phyloP scores from a whole-genome alignment of 1,140 invertebrate species.

The Tribolium madens region DNA sequence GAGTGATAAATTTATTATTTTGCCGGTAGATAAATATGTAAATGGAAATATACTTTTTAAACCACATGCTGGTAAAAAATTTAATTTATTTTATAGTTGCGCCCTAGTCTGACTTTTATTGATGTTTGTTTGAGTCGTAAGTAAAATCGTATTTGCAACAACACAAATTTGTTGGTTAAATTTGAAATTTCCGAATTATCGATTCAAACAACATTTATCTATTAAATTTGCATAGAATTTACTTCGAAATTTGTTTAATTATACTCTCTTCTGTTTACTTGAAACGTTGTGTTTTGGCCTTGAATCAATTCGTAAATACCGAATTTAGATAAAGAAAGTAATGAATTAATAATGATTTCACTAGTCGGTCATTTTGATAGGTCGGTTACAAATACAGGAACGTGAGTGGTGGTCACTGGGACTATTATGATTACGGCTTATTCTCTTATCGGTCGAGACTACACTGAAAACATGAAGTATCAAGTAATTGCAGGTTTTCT shows the following conservation, averaged over 20 bases:
- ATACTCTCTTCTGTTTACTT: constrained; percentile 32
- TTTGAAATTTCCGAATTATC: constrained; percentile 25
- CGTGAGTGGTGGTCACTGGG: background rate
- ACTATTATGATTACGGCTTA: constrained; percentile 15
- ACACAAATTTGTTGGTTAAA: constrained; percentile 11
- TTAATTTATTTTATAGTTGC: background rate
- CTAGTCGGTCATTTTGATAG: background rate
- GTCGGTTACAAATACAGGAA: constrained; percentile 6
- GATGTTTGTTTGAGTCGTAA: background rate
- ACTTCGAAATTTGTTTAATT: constrained; percentile 25
- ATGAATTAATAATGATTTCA: background rate
- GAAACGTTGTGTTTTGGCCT: constrained; percentile 8
- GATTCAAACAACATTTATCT: constrained; percentile 26
- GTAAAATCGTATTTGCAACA: constrained; percentile 2
- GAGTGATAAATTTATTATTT: background rate
- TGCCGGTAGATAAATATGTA: background rate
- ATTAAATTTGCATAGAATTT: constrained; percentile 27
- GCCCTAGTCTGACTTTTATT: background rate
- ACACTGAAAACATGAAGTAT: background rate
- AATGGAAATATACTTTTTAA: too few species aligned
- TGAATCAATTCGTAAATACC: constrained; percentile 17
- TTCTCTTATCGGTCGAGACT: constrained; percentile 6
- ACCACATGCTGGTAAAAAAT: background rate
- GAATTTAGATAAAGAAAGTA: background rate
- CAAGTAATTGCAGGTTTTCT: background rate